Percentiles rank a stretch among this genome's conserved stretches.
These are phyloP conservation scores for Trachythela sp. DNA, from an alignment of 64 coral and sea anemone genomes.

Conservation along the genomic window DNA sequence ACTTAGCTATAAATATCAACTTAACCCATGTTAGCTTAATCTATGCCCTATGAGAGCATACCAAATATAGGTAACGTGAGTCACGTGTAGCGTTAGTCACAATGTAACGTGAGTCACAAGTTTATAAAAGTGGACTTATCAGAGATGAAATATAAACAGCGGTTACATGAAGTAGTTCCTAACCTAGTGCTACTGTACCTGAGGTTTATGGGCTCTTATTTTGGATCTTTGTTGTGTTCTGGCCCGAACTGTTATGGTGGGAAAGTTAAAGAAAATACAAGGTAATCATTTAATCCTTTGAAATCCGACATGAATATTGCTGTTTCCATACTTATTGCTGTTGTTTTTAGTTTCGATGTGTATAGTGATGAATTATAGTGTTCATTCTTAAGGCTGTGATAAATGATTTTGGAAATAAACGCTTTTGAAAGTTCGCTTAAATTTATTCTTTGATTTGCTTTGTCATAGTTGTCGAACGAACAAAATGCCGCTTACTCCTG, in stretches of 20 bases:
- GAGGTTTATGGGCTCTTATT: neutral
- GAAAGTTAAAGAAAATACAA: neutral
- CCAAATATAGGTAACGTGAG: neutral
- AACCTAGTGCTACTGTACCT: neutral
- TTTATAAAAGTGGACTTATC: neutral
- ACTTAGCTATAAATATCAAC: neutral
- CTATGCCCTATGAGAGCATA: neutral
- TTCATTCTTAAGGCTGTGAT: neutral
- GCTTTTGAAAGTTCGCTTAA: neutral
- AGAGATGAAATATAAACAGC: neutral
- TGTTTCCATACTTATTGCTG: neutral
- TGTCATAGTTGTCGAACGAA: neutral
- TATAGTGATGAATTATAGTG: neutral
- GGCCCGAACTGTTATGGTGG: neutral
- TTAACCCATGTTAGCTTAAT: neutral
- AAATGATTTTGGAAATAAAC: neutral
- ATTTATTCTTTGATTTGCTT: neutral
- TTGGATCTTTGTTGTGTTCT: neutral
- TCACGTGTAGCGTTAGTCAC: neutral
- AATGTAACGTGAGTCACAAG: neutral
- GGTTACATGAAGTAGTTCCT: neutral
- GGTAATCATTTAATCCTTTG: neutral
- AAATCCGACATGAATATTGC: neutral
- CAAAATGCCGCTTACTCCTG: neutral
- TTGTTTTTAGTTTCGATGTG: neutral